phyloP scores from a whole-genome alignment of 2,888 invertebrate genomes.

The Eupithecia subfuscata region DNA sequence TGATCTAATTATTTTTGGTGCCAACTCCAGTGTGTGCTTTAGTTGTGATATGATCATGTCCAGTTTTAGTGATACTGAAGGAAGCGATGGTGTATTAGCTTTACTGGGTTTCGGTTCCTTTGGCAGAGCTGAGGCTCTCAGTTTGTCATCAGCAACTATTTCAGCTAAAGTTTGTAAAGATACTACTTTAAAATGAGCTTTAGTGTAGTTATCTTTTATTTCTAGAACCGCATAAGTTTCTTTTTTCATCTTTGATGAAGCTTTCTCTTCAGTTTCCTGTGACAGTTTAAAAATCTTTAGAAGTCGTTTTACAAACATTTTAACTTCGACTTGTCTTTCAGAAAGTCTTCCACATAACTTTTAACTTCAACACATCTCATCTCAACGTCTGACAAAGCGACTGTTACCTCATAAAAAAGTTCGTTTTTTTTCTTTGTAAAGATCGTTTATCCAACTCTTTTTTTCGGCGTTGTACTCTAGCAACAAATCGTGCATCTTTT shows the following conservation, averaged over 20 bases:
- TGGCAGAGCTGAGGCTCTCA: neutral
- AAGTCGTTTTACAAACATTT: neutral
- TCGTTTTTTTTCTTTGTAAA: neutral
- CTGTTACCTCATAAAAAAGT: neutral
- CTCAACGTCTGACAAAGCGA: neutral
- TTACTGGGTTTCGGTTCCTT: neutral
- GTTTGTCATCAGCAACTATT: neutral
- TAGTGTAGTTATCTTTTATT: neutral
- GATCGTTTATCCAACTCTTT: neutral
- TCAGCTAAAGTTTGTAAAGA: neutral
- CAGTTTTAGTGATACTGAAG: too few relatives aligned
- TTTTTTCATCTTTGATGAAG: neutral
- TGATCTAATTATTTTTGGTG: neutral
- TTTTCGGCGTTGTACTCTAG: neutral
- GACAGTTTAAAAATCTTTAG: neutral
- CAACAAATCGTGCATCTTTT: neutral
- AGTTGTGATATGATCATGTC: neutral
- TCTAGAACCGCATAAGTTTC: too few relatives aligned
- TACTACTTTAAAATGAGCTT: neutral
- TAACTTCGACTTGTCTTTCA: neutral
- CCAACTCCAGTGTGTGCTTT: neutral
- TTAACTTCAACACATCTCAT: neutral
- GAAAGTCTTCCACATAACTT: neutral
- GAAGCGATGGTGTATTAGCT: neutral
- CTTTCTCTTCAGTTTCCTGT: too few relatives aligned